Conservation (phyloP, 2,113 vertebrate species). For the Ginglymostoma cirratum region DNA sequence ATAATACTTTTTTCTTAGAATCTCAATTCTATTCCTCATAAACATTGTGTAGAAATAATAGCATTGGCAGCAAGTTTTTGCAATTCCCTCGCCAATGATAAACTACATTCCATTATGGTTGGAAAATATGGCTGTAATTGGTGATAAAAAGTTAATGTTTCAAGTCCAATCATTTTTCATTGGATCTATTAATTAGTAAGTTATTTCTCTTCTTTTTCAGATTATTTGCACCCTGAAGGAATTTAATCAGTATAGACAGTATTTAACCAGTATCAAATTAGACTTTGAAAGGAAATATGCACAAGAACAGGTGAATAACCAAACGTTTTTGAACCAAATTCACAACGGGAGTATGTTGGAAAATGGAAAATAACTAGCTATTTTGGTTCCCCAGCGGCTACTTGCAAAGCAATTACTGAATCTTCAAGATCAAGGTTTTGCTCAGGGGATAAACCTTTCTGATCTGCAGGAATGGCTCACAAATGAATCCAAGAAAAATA, state of each 20-base stretch:
- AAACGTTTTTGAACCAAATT: conserved; percentile 13
- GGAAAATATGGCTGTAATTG: neutral
- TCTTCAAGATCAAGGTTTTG: conserved; percentile 29
- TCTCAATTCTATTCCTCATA: neutral
- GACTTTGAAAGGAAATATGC: conserved; percentile 54
- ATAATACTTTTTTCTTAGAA: neutral
- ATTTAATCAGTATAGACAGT: conserved; percentile 53
- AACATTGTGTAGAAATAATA: neutral
- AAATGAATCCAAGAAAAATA: conserved; percentile 31
- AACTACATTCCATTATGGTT: neutral
- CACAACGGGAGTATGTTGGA: neutral
- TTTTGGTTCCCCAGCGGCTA: conserved; percentile 2
- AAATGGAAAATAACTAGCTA: neutral
- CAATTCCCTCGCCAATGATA: neutral
- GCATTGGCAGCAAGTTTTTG: neutral
- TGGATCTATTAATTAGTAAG: too few species aligned
- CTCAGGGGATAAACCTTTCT: neutral
- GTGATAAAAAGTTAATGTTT: too few species aligned
- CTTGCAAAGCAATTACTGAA: conserved; percentile 23
- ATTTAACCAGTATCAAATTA: conserved; percentile 53
- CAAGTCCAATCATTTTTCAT: too few species aligned
- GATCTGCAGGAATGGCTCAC: conserved; percentile 27
- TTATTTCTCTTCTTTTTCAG: conserved; percentile 40
- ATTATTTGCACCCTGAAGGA: conserved; percentile 53
- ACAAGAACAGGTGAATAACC: conserved; percentile 52